A percentile compares a stretch with the other conserved stretches of the same genome.
These are phyloP conservation scores for Psephotus haematonotus DNA, from an alignment of 2,113 vertebrate species.

Conservation along the genomic window DNA sequence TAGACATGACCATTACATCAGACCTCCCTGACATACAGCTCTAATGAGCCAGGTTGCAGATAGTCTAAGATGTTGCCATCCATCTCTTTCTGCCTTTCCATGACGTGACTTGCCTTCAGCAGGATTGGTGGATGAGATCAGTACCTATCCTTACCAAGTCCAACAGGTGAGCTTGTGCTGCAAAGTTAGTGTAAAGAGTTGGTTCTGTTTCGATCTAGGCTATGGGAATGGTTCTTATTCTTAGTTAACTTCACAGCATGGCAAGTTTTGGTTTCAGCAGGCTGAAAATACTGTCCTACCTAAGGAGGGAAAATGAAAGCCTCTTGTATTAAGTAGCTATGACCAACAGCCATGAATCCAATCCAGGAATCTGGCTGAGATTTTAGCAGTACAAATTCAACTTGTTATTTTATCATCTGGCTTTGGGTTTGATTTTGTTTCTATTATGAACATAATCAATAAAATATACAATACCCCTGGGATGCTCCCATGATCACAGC, in stretches of 20 bases:
- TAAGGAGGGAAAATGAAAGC: background rate
- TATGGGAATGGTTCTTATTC: background rate
- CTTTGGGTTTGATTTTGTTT: background rate
- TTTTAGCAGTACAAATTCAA: background rate
- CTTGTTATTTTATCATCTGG: background rate
- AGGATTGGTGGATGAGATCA: background rate
- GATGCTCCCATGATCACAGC: background rate
- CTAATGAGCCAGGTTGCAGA: background rate
- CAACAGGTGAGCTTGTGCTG: background rate
- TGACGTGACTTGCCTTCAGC: background rate
- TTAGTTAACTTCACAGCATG: background rate
- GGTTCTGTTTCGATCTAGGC: background rate
- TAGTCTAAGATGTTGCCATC: background rate
- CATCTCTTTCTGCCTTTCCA: background rate
- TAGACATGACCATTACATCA: background rate
- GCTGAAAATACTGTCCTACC: background rate
- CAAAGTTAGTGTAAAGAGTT: background rate
- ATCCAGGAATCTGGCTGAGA: background rate
- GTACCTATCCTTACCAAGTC: background rate
- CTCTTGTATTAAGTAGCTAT: background rate
- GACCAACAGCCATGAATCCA: background rate
- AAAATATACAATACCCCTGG: background rate
- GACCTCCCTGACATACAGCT: background rate
- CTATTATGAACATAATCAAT: background rate
- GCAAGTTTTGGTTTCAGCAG: background rate